These are phyloP conservation scores for Syngnathus rostellatus DNA, from an alignment of 2,797 vertebrate species.

Conservation along the genomic window DNA sequence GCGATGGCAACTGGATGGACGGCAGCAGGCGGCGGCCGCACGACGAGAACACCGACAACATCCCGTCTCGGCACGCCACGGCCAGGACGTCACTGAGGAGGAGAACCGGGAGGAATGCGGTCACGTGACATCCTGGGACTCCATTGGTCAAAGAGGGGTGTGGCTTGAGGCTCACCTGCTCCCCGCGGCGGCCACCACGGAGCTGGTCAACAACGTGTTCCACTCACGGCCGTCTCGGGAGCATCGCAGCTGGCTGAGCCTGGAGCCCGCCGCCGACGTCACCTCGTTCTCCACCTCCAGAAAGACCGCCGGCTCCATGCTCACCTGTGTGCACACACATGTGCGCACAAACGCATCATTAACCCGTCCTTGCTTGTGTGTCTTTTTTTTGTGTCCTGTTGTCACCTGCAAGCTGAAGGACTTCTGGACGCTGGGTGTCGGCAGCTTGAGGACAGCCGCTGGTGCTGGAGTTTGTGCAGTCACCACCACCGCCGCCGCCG, in stretches of 20 bases:
- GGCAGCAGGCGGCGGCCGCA: constrained; percentile 90
- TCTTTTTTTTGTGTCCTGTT: not conserved
- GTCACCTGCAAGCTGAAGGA: constrained; percentile 85
- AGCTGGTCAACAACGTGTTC: constrained; percentile 83
- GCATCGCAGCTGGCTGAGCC: constrained; percentile 87
- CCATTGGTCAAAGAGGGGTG: too few relatives aligned
- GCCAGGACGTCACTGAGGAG: constrained; percentile 78
- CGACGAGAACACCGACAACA: constrained; percentile 85
- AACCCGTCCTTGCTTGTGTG: not conserved
- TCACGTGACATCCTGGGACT: not conserved
- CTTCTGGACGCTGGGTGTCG: constrained; percentile 81
- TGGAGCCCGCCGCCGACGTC: constrained; percentile 75
- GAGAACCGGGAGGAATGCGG: not conserved
- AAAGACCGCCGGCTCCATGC: constrained; percentile 85
- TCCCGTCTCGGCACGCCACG: constrained; percentile 86
- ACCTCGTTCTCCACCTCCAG: constrained; percentile 95
- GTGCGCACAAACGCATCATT: not conserved
- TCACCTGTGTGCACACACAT: constrained; percentile 65
- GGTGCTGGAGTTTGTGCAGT: constrained; percentile 51
- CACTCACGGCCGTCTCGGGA: constrained; percentile 86
- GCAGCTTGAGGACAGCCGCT: constrained; percentile 74
- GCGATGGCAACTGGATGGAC: constrained; percentile 80
- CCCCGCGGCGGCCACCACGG: constrained; percentile 80
- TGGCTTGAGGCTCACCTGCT: constrained; percentile 72
- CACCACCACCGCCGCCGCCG: constrained; percentile 38